These are phyloP conservation scores for Drosophila lacertosa DNA, from an alignment of 1,140 invertebrate genomes.

Conservation along the genomic window DNA sequence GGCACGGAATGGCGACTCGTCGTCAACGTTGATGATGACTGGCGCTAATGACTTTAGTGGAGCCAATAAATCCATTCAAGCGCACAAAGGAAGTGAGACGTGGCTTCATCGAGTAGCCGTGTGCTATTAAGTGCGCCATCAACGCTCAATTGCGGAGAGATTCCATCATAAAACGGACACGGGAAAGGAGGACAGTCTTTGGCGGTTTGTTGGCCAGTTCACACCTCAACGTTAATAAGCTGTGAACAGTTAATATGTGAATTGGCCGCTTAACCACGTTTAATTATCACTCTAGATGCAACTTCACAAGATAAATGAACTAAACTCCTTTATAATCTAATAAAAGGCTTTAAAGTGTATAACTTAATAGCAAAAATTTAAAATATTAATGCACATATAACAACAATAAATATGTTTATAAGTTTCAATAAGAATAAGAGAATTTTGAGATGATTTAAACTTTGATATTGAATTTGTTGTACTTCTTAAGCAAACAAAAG, in stretches of 20 bases:
- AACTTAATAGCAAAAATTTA: too few species aligned
- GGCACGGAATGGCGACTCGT: constrained; percentile 53
- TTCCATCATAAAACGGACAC: constrained; percentile 65
- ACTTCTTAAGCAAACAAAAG: too few species aligned
- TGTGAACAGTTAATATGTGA: constrained; percentile 25
- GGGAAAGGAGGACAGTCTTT: constrained; percentile 39
- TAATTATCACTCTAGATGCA: background rate
- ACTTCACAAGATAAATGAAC: too few species aligned
- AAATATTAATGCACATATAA: too few species aligned
- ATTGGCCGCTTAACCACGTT: background rate
- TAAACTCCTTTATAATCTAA: too few species aligned
- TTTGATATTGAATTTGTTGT: too few species aligned
- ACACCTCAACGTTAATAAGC: constrained; percentile 73
- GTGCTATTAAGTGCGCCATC: constrained; percentile 75
- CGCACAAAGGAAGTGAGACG: constrained; percentile 53
- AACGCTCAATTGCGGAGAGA: constrained; percentile 73
- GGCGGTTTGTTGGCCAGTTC: constrained; percentile 57
- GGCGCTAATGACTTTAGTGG: constrained; percentile 79
- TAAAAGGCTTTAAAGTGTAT: too few species aligned
- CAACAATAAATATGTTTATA: too few species aligned
- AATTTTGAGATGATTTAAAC: too few species aligned
- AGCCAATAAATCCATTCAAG: constrained; percentile 75
- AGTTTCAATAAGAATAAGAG: too few species aligned
- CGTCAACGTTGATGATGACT: constrained; percentile 31
- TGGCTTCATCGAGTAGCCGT: constrained; percentile 59